Evolutionary conservation across 2,113 vertebrate species (phyloP), one percentile per base, ranked within the genome.

Genomic region (Ia io): DNA sequence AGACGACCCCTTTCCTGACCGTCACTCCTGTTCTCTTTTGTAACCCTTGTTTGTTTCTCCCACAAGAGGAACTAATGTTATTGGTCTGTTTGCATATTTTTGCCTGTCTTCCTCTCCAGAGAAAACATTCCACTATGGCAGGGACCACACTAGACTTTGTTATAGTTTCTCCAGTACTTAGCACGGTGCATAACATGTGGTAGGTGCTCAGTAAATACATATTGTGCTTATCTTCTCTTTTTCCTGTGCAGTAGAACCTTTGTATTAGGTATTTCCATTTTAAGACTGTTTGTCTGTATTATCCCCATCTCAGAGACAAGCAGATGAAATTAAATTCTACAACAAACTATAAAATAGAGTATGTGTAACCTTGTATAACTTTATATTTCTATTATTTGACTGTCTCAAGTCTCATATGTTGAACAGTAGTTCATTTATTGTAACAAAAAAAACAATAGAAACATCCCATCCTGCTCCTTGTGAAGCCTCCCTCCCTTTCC

Each of bases 261-360:
- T 83, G 51, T 49, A 74, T 69, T 82, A 37, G 5, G n/a, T 80
- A 63, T 79, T 71, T 47, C 37, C 13, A 3, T 74, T 44, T 85
- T 92, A 94, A 89, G 20, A 74, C 8, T 40, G 30, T 61, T 63
- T 85, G 40, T 56, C 67, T 88, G 3, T 93, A 16, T 74, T 87
- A 90, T 47, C 7, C n/a, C 42, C n/a, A 83, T 28, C 37, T 90
- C 49, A 59, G 35, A 86, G 14, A 79, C 32, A 90, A 74, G 35
- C 17, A 76, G 90, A 88, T 80, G 37, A 92, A 73, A 80, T 88
- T 47, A 76, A 95, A 84, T 80, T 95, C 23, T 88, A n/a, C 2
- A 32, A 90, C 63, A 71, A 76, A 86, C 25, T 74, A 32, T 47
- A 76, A 94, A 70, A 86, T 32, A 76, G 22, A 74, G 23, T 67